Evolutionary conservation across 2,888 invertebrate genomes (phyloP), one percentile per base, ranked within the genome.

Genomic region (Belgica antarctica): DNA sequence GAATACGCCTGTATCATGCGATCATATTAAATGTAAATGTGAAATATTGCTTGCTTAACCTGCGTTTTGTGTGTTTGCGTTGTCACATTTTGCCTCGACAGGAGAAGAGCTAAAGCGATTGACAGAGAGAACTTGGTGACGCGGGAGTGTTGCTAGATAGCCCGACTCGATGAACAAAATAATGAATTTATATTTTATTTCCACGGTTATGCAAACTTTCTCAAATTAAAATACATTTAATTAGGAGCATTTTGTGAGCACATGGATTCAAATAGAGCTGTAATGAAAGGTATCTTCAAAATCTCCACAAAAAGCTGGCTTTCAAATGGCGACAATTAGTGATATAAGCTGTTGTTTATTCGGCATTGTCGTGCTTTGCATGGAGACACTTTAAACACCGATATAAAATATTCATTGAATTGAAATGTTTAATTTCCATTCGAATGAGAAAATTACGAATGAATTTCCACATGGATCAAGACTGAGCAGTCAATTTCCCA

Each of bases 11-110:
- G 41, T 4, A 41, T 12, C 7, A 4, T 41, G 52, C 12, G 12
- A 52, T 31, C 34, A 31, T 31, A 52, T 52, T 52, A 52, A 52
- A 17, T 17, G 4, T 41, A 41, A 41, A 41, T 41, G 41, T 7
- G 52, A 52, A 22, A 52, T n/a, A 52, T 52, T 52, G 52, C 52
- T 22, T 52, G 52, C n/a, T 52, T 52, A 52, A 52, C 52, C 52
- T 22, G 52, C 52, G 34, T 22, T 17, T 52, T 52, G 46, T 15
- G 46, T 10, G 46, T 46, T 46, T 17, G 19, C 22, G 52, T 52
- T 52, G 52, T 52, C 52, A 52, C 52, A 52, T 52, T 52, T 52
- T 22, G 41, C 15, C 15, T 41, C n/a, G 15, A 41, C 10, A 41
- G 10, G 7, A 3, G 7, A n/a, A 15, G 41, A 15, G 41, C 15